Base-by-base conservation (phyloP, 2,888 invertebrate genomes). In the Spisula subtruncata region DNA sequence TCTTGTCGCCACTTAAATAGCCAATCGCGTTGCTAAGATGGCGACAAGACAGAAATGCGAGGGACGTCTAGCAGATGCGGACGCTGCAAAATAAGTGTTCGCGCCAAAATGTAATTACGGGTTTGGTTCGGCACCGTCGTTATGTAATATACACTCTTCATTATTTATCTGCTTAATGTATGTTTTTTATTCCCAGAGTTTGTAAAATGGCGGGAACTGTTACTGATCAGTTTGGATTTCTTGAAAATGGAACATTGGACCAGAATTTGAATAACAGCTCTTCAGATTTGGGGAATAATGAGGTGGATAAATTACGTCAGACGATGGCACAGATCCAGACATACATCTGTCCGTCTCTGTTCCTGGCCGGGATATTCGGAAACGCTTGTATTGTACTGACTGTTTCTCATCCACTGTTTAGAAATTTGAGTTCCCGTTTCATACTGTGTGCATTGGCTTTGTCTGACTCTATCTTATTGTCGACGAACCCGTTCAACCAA, bases 401-500 rank as follows among this genome's bases (percentile, higher is more conserved):
- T n/a, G 81, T 86, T 4, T 81, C 81, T n/a, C 80, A 81, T 80
- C 35, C 46, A 4, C 56, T 81, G 60, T 81, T 86, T 18, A 35
- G 35, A 2, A 32, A 80, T 6, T 51, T 86, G 86, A 86, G 56
- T 25, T 20, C 56, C 25, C 56, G 86, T 10, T 60, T 60, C n/a
- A 51, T 86, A 10, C 20, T 86, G 35, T 56, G 35, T n/a, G 86
- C 80, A 12, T 20, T 86, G 54, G 86, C 86, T 12, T 5, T 86
- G 1, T 86, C 86, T 25, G 86, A 86, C 41, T 81, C 81, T 0
- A 56, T 86, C 10, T 12, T 54, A 1, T 32, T 86, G 29, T 80
- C 60, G 2, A 86, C 86, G 14, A 86, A 81, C 81, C 86, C 86
- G 1, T 86, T 86, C 25, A 83, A 83, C 83, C 83, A 83, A 71